Conservation (phyloP, 2,797 vertebrate genomes). For the Sebastolobus alascanus region DNA sequence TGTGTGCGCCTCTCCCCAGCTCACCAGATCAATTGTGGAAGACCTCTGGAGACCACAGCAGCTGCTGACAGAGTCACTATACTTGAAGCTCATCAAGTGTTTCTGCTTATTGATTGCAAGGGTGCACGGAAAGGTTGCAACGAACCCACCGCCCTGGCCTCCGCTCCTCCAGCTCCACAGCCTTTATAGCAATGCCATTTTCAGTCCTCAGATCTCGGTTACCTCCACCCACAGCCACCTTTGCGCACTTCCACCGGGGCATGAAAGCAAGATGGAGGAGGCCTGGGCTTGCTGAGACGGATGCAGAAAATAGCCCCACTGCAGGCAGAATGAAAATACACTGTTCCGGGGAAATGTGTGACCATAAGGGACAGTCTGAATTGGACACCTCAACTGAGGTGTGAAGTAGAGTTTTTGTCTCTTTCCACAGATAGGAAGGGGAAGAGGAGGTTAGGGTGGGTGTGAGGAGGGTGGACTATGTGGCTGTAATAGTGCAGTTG, state of each 20-base stretch:
- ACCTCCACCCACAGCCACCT: slow-evolving; percentile 40
- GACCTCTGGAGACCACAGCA: slow-evolving; percentile 60
- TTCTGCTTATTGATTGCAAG: slow-evolving; percentile 68
- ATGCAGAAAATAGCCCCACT: slow-evolving; percentile 75
- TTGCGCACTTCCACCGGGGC: slow-evolving; percentile 46
- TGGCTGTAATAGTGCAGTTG: slow-evolving; percentile 67
- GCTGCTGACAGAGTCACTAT: slow-evolving; percentile 69
- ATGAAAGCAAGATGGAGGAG: slow-evolving; percentile 35
- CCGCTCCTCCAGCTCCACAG: slow-evolving; percentile 19
- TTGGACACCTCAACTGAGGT: slow-evolving; percentile 86
- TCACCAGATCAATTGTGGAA: slow-evolving; percentile 65
- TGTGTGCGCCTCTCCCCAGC: slow-evolving; percentile 32
- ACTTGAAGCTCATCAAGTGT: slow-evolving; percentile 76
- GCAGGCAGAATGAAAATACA: slow-evolving; percentile 74
- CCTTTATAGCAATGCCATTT: slow-evolving; percentile 46
- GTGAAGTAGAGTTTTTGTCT: slow-evolving; percentile 87
- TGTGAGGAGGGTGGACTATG: slow-evolving; percentile 54
- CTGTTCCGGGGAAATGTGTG: slow-evolving; percentile 66
- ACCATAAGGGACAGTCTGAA: slow-evolving; percentile 83
- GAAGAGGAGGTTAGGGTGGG: slow-evolving; percentile 54
- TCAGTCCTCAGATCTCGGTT: slow-evolving; percentile 38
- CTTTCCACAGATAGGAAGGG: slow-evolving; percentile 55
- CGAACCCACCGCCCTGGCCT: slow-evolving; percentile 48
- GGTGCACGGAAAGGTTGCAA: slow-evolving; percentile 67
- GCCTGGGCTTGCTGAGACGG: slow-evolving; percentile 69